Evolutionary conservation across 2,888 invertebrate species (phyloP).

Genomic region (Criorhina ranunculi): DNA sequence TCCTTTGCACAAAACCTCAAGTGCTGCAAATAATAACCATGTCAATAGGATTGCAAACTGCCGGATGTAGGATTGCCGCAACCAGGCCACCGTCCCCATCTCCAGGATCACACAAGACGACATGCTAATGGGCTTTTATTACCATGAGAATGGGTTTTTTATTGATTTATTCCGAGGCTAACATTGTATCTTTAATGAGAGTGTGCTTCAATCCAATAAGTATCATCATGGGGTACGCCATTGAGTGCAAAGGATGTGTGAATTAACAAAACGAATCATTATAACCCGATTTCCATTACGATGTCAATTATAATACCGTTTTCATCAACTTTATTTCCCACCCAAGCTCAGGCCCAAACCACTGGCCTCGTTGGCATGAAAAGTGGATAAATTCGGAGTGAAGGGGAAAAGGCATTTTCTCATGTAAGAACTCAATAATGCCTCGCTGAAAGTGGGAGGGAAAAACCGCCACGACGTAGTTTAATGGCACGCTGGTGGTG

Average conservation of each 20-base stretch:
- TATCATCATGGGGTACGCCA: constrained; percentile 13
- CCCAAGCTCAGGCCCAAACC: not conserved
- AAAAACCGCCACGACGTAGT: constrained; percentile 29
- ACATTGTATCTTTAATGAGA: constrained; percentile 19
- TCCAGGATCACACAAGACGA: not conserved
- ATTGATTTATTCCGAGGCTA: constrained; percentile 47
- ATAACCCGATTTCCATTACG: constrained; percentile 64
- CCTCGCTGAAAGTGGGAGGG: constrained; percentile 5
- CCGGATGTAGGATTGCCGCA: constrained; percentile 49
- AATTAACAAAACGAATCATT: constrained; percentile 48
- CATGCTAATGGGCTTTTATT: constrained; percentile 62
- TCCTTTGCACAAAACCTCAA: constrained; percentile 26
- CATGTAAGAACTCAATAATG: constrained; percentile 23
- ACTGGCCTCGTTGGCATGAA: constrained; percentile 35
- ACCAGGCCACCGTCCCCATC: constrained; percentile 4
- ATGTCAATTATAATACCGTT: constrained; percentile 64
- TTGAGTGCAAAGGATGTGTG: constrained; percentile 38
- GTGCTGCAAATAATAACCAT: constrained; percentile 59
- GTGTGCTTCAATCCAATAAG: constrained; percentile 6
- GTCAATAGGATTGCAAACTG: constrained; percentile 60
- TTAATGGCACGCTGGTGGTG: constrained; percentile 8
- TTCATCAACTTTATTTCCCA: constrained; percentile 29
- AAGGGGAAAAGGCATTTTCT: not conserved
- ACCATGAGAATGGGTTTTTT: constrained; percentile 58
- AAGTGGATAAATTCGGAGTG: constrained; percentile 37